Base-by-base conservation (phyloP, 1,140 invertebrate genomes). In the Drosophila watanabei region DNA sequence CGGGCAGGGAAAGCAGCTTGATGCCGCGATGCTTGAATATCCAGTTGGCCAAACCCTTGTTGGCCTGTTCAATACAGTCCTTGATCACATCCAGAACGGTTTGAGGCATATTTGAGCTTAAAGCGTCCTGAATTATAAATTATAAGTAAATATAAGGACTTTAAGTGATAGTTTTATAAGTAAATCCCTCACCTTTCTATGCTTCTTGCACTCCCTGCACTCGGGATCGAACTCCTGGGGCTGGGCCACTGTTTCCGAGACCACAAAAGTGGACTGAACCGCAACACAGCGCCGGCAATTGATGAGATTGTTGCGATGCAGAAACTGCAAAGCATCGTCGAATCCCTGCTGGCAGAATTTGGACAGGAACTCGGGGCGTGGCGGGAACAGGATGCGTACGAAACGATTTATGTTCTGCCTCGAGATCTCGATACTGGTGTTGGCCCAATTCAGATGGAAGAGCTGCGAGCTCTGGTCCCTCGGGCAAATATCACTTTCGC, bases 321-420 rank as follows among this genome's bases (percentile, higher is more conserved):
- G 94, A 94, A 98, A 99, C 61, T 97, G 95, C 1, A 99, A 94
- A 0, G 98, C 98, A 94, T 99, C 99, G 83, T 99, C 98, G 93
- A 99, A 99, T 20, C 98, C 99, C 94, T 99, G 98, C 86, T 98
- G 97, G 93, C 98, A 99, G 96, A 99, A 99, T 82, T 98, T 97
- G 68, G 97, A 98, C 20, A 98, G 93, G 68, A 97, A 96, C 94
- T 99, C 98, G 5, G 98, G 97, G 85, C 97, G 97, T 2, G 98
- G 98, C 28, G 99, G 99, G 93, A 99, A 99, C 8, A 99, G 94
- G 84, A 98, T 98, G 71, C 97, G 95, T 0, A 96, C 96, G 88
- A 99, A 96, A 58, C 99, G 95, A 90, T 98, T 98, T 69, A 99
- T 96, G 93, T 99, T 99, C 92, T 98, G 96, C 63, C 96, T 96